Conservation (phyloP, 2,888 invertebrate species). For the Lasioglossum oenotherae region DNA sequence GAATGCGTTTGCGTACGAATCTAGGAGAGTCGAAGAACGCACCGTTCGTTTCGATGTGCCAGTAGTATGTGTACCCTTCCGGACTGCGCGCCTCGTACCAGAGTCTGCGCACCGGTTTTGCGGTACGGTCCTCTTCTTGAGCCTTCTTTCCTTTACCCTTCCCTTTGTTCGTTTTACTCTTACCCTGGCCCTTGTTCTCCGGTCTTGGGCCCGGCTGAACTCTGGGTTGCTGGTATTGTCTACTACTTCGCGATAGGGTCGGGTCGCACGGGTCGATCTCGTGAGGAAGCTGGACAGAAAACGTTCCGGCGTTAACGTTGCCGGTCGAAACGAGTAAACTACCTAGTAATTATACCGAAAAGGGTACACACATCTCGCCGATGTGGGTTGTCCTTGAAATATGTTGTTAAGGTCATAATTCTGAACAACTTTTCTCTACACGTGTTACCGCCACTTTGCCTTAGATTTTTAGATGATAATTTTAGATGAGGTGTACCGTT, state of each 20-base stretch:
- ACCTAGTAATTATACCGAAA: too few species aligned
- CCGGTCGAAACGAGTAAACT: neutral
- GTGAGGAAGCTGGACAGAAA: conserved; percentile 67
- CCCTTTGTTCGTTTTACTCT: conserved; percentile 70
- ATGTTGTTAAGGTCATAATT: too few species aligned
- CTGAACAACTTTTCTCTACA: too few species aligned
- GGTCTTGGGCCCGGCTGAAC: conserved; percentile 50
- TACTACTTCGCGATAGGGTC: conserved; percentile 50
- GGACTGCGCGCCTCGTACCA: conserved; percentile 93
- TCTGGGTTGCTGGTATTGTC: conserved; percentile 35
- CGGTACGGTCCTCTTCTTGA: conserved; percentile 65
- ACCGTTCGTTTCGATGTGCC: conserved; percentile 94
- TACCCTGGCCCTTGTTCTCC: conserved; percentile 75
- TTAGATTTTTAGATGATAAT: too few species aligned
- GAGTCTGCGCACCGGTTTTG: conserved; percentile 80
- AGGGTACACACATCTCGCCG: too few species aligned
- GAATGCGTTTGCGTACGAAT: neutral
- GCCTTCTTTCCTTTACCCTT: conserved; percentile 79
- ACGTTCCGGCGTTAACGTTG: too few species aligned
- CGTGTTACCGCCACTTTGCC: too few species aligned
- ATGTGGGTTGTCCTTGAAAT: too few species aligned
- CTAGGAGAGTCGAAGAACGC: conserved; percentile 56
- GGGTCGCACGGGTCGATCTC: conserved; percentile 80
- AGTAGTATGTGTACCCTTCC: conserved; percentile 93
- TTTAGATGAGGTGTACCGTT: too few species aligned